Conservation (phyloP, 2,888 invertebrate species). For the Ethmia dodecea region DNA sequence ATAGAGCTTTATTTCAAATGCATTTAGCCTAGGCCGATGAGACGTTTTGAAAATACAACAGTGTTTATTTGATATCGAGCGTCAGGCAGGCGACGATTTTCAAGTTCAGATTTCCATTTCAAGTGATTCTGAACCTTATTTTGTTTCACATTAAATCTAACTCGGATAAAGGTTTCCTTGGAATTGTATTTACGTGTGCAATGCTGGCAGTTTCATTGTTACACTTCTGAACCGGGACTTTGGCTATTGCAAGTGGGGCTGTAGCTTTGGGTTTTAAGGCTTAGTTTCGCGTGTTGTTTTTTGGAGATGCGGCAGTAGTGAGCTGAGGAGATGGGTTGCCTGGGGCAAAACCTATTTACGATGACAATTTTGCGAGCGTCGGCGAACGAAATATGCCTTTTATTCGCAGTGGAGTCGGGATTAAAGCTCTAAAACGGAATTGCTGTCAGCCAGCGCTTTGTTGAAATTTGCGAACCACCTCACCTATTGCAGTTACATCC, state of each 20-base stretch:
- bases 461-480: slow-evolving; percentile 61
- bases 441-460: slow-evolving; percentile 66
- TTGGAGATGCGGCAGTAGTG: slow-evolving; percentile 31
- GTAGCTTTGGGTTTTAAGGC: slow-evolving; percentile 23
- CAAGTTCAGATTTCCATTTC: slow-evolving; percentile 73
- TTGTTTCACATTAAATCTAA: slow-evolving; percentile 46
- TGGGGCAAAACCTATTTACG: slow-evolving; percentile 74
- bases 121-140: slow-evolving; percentile 64
- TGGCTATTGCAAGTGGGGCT: no score
- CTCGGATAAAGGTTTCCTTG: slow-evolving; percentile 37
- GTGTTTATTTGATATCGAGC: slow-evolving; percentile 77
- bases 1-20: no score
- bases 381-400: slow-evolving; percentile 76
- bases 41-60: slow-evolving; percentile 46
- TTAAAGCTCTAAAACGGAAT: slow-evolving; percentile 75
- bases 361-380: slow-evolving; percentile 75
- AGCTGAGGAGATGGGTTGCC: slow-evolving; percentile 34
- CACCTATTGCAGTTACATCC: no score
- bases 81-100: slow-evolving; percentile 75
- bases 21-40: no score
- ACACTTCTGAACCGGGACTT: slow-evolving; percentile 45
- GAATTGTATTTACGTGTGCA: slow-evolving; percentile 74
- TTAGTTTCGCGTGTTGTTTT: slow-evolving; percentile 19
- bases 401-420: slow-evolving; percentile 71
- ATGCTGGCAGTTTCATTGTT: slow-evolving; percentile 75